These are phyloP conservation scores for Drosophila tanythrix DNA, from an alignment of 2,888 invertebrate genomes.

Conservation along the genomic window DNA sequence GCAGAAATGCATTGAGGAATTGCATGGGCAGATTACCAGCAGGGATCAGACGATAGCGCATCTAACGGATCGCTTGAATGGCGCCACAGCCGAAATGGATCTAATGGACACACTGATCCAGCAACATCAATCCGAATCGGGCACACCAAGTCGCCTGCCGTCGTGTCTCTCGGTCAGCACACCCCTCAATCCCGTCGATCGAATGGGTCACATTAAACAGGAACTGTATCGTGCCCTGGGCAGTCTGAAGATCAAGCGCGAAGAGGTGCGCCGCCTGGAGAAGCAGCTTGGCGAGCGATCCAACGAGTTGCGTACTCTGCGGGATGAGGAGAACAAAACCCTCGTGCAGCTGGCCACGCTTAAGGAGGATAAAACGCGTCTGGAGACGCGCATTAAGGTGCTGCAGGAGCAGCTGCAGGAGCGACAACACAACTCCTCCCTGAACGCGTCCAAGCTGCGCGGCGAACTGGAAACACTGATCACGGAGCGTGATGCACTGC, in stretches of 20 bases:
- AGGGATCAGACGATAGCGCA: slow-evolving; percentile 82
- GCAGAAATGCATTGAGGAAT: slow-evolving; percentile 72
- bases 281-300: slow-evolving; percentile 78
- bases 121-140: slow-evolving; percentile 79
- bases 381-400: slow-evolving; percentile 78
- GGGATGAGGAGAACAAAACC: slow-evolving; percentile 82
- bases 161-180: slow-evolving; percentile 77
- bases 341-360: slow-evolving; percentile 81
- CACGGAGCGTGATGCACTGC: slow-evolving; percentile 80
- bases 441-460: slow-evolving; percentile 42
- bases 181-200: slow-evolving; percentile 83
- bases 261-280: slow-evolving; percentile 86
- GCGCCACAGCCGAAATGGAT: slow-evolving; percentile 82
- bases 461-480: slow-evolving; percentile 80
- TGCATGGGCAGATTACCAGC: slow-evolving; percentile 78
- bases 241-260: slow-evolving; percentile 85
- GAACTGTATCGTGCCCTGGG: slow-evolving; percentile 85
- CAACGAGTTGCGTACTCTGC: slow-evolving; percentile 74
- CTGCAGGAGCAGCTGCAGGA: slow-evolving; percentile 83
- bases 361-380: slow-evolving; percentile 81
- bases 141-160: slow-evolving; percentile 58
- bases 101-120: slow-evolving; percentile 82
- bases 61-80: slow-evolving; percentile 78
- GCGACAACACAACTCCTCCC: slow-evolving; percentile 40
- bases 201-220: slow-evolving; percentile 84